Evolutionary conservation across 2,797 vertebrate species (phyloP), one percentile per base, ranked within the genome.

Genomic region (Mareca penelope): DNA sequence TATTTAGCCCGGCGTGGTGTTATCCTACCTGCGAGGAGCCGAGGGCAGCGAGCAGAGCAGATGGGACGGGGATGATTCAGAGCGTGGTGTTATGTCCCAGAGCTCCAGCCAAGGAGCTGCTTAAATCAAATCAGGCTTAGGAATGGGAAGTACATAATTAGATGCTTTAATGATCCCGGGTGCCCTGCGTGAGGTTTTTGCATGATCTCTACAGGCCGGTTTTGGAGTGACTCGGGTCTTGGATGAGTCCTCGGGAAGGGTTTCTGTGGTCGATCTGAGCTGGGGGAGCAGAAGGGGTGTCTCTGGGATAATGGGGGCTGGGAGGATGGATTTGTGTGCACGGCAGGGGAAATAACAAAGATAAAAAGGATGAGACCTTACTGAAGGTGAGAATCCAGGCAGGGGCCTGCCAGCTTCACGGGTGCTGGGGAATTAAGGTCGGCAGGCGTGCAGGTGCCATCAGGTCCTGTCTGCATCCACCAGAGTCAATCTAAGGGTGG

Each of bases 81-180:
- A 94, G 63, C 10, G 0, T 84, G 82, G 80, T 94, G 89, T 88
- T 85, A 89, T n/a, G 82, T 94, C 92, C 91, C 80, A 68, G 77
- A 85, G 82, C 1, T 0, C 4, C 8, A 85, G 89, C 87, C 91
- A 91, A 75, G 80, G 93, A 94, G 39, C 80, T 88, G 75, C 89
- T 96, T 86, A 88, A 89, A 88, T 90, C 93, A 94, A 71, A 93
- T 76, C 89, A 86, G 91, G 31, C 67, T 94, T 76, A 88, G 65
- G 60, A 86, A 73, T 91, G 48, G 76, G 70, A 67, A 80, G 52
- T n/a, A 50, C 33, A 21, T 86, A 91, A 94, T 95, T 84, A 95
- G 80, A 72, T 46, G 70, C 18, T 90, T 92, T 73, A 90, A 40
- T 2, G 21, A 42, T 84, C 60, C 16, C 0, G 19, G 60, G 57